Evolutionary conservation across 2,888 invertebrate genomes (phyloP).

Genomic region (Plagodis pulveraria): DNA sequence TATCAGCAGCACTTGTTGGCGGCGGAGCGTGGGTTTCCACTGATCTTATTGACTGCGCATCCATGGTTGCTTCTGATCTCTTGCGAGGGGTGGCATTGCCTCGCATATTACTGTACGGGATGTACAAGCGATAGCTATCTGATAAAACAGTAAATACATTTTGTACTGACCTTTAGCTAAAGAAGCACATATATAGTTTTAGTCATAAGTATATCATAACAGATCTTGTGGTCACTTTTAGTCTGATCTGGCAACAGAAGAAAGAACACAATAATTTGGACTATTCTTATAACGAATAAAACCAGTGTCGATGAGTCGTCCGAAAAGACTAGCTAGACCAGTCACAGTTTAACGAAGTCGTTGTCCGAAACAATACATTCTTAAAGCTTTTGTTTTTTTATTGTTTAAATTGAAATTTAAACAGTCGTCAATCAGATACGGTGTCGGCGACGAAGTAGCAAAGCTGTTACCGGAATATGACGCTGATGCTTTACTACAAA

Average conservation of each 20-base stretch:
- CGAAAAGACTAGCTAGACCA: slow-evolving; percentile 27
- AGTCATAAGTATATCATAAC: background rate
- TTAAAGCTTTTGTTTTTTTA: slow-evolving; percentile 20
- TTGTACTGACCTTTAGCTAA: slow-evolving; percentile 19
- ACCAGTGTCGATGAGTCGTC: slow-evolving; percentile 17
- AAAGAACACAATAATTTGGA: slow-evolving; percentile 1
- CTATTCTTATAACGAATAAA: slow-evolving; percentile 10
- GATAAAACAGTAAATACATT: slow-evolving; percentile 20
- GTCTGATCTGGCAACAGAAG: slow-evolving; percentile 1
- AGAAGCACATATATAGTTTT: slow-evolving; percentile 2
- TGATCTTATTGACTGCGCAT: slow-evolving; percentile 76
- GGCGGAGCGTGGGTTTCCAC: slow-evolving; percentile 77
- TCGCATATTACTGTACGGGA: slow-evolving; percentile 58
- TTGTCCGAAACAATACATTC: slow-evolving; percentile 26
- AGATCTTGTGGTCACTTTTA: slow-evolving; percentile 1
- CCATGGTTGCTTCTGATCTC: slow-evolving; percentile 72
- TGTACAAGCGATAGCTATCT: slow-evolving; percentile 68
- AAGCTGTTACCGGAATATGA: slow-evolving; percentile 21
- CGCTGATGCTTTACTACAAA: slow-evolving; percentile 27
- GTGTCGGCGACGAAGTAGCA: slow-evolving; percentile 9
- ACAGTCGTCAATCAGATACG: slow-evolving; percentile 29
- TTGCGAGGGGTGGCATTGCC: slow-evolving; percentile 68
- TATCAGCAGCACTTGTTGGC: slow-evolving; percentile 75
- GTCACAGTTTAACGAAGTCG: slow-evolving; percentile 26
- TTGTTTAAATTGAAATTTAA: slow-evolving; percentile 17